Evolutionary conservation across 2,113 vertebrate species (phyloP).

Genomic region (mouse (Mus musculus)): DNA sequence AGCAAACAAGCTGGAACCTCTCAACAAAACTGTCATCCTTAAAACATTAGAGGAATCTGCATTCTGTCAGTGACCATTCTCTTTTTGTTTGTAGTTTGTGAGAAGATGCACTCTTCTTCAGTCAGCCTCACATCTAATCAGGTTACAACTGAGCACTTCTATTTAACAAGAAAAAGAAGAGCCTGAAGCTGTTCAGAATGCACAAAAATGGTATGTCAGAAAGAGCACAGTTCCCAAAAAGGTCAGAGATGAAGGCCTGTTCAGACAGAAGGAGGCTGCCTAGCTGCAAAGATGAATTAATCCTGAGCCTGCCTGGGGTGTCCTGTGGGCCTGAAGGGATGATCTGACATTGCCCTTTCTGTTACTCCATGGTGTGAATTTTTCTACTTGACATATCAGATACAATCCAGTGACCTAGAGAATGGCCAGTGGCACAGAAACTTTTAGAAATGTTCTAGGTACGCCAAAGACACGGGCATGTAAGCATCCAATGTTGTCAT

Average conservation of each 20-base stretch:
- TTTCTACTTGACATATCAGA: conserved; percentile 56
- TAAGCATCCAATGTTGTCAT: background rate
- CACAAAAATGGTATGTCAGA: background rate
- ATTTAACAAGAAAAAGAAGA: conserved; percentile 11
- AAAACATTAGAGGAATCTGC: background rate
- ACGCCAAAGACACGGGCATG: background rate
- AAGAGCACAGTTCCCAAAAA: conserved; percentile 57
- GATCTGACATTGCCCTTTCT: conserved; percentile 35
- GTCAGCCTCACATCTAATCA: conserved; percentile 28
- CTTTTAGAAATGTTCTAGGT: background rate
- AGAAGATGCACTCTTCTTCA: background rate
- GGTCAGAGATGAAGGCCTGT: background rate
- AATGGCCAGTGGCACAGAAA: conserved; percentile 24
- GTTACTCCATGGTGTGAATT: conserved; percentile 25
- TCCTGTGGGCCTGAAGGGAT: background rate
- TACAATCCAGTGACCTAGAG: conserved; percentile 38
- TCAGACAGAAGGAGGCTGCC: conserved; percentile 26
- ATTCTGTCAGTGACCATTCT: background rate
- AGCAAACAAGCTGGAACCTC: conserved; percentile 39
- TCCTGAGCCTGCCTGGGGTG: background rate
- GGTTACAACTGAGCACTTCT: background rate
- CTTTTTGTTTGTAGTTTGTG: background rate
- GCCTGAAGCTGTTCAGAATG: background rate
- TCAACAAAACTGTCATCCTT: conserved; percentile 38
- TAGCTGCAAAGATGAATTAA: background rate